phyloP scores from a whole-genome alignment of 2,113 vertebrate genomes.

The Bucco capensis region DNA sequence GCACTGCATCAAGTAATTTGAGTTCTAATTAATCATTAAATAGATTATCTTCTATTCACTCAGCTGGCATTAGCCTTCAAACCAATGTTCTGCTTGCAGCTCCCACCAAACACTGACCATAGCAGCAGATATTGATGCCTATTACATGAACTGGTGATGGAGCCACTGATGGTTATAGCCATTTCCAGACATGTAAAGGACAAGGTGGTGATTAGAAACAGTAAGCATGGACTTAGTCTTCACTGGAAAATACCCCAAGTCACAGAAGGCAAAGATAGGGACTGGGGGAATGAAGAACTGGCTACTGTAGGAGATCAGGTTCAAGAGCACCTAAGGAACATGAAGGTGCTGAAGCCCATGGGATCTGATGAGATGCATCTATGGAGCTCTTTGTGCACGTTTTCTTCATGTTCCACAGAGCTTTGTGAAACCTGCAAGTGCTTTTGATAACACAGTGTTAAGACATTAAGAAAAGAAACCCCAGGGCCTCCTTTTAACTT shows the following conservation, averaged over 20 bases:
- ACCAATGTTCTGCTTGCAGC: neutral
- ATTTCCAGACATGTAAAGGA: neutral
- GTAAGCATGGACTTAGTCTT: neutral
- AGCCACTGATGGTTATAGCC: neutral
- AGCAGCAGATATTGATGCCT: neutral
- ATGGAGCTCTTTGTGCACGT: neutral
- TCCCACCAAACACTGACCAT: neutral
- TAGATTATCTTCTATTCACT: neutral
- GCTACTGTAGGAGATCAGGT: neutral
- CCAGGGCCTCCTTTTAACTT: neutral
- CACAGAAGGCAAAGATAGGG: neutral
- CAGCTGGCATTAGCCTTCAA: neutral
- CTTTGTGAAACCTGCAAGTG: neutral
- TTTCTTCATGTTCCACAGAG: neutral
- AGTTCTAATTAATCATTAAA: neutral
- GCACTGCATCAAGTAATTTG: neutral
- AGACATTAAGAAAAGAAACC: neutral
- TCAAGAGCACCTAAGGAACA: neutral
- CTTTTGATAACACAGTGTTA: neutral
- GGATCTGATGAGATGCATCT: neutral
- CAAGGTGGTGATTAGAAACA: neutral
- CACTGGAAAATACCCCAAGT: neutral
- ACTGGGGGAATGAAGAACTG: neutral
- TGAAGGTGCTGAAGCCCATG: neutral
- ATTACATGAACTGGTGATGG: neutral